Percentiles rank a stretch among this genome's conserved stretches.
Conservation (phyloP, 1,140 invertebrate species). For the Zaprionus nigranus region DNA sequence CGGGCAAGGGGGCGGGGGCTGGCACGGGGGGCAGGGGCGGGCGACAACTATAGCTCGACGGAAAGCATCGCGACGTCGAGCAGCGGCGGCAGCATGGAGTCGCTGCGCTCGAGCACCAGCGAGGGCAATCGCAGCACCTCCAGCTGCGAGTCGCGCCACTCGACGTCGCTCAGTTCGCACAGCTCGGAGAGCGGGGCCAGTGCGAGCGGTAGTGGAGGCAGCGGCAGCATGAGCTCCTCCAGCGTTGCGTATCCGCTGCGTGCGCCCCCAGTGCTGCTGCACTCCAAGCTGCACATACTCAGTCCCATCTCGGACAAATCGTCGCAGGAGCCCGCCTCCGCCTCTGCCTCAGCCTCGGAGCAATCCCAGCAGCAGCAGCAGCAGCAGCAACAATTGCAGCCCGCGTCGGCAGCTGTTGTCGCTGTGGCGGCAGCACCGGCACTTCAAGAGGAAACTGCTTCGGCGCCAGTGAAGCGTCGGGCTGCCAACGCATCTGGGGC, state of each 20-base stretch:
- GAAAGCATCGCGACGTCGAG: slow-evolving; percentile 94
- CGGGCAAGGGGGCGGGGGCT: neutral
- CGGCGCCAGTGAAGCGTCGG: slow-evolving; percentile 15
- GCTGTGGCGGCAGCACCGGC: slow-evolving; percentile 60
- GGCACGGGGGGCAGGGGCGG: slow-evolving; percentile 42
- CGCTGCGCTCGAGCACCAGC: slow-evolving; percentile 91
- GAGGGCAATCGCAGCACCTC: slow-evolving; percentile 92
- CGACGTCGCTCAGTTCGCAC: slow-evolving; percentile 92
- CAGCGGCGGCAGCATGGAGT: slow-evolving; percentile 93
- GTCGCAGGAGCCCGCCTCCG: slow-evolving; percentile 92
- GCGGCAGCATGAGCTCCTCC: slow-evolving; percentile 61
- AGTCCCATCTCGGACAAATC: slow-evolving; percentile 96
- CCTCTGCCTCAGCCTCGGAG: slow-evolving; percentile 89
- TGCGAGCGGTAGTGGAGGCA: slow-evolving; percentile 72
- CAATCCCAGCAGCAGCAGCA: slow-evolving; percentile 85
- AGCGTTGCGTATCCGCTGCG: slow-evolving; percentile 87
- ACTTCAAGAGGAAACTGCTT: neutral
- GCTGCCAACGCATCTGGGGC: slow-evolving; percentile 84
- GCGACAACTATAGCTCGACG: slow-evolving; percentile 91
- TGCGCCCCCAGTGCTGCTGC: slow-evolving; percentile 88
- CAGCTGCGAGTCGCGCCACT: slow-evolving; percentile 91
- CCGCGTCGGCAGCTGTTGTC: slow-evolving; percentile 85
- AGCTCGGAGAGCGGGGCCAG: slow-evolving; percentile 90
- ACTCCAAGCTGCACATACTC: slow-evolving; percentile 92
- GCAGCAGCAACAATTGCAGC: slow-evolving; percentile 49